Percentiles rank a stretch among this genome's conserved stretches.
Evolutionary conservation across 2,888 invertebrate species (phyloP).

Genomic region (Lumbricus terrestris): DNA sequence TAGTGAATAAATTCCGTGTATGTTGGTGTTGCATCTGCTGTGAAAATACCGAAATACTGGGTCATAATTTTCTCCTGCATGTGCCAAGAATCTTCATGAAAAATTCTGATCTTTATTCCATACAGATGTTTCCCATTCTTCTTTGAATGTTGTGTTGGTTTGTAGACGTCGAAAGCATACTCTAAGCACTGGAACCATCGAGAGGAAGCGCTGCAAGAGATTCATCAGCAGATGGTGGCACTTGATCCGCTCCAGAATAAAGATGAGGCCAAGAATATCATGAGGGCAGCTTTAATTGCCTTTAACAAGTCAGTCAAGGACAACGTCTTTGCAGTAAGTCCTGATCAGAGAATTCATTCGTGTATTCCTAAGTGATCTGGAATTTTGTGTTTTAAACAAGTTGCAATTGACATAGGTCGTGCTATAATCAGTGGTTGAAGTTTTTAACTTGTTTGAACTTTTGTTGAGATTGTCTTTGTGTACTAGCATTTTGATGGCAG

Average conservation of each 20-base stretch:
- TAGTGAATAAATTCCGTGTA: background rate
- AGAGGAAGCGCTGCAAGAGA: conserved; percentile 55
- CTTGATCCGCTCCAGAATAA: conserved; percentile 43
- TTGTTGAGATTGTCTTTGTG: background rate
- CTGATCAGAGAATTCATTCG: background rate
- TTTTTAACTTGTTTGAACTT: background rate
- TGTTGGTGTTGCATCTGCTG: background rate
- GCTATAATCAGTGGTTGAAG: background rate
- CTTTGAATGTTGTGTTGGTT: background rate
- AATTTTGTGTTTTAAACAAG: background rate
- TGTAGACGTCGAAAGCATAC: conserved; percentile 57
- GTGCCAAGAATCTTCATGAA: background rate
- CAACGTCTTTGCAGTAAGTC: conserved; percentile 56
- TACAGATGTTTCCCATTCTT: no score
- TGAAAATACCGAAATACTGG: background rate
- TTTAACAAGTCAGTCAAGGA: conserved; percentile 55
- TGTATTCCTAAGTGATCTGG: background rate
- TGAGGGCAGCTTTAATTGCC: conserved; percentile 54
- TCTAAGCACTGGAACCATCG: conserved; percentile 58
- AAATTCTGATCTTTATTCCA: background rate
- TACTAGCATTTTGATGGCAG: background rate
- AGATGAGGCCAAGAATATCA: conserved; percentile 51
- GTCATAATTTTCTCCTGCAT: background rate
- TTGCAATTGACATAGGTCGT: background rate
- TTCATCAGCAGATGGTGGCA: conserved; percentile 53